Base-by-base conservation (phyloP, 2,113 vertebrate species). In the Heterotis niloticus region DNA sequence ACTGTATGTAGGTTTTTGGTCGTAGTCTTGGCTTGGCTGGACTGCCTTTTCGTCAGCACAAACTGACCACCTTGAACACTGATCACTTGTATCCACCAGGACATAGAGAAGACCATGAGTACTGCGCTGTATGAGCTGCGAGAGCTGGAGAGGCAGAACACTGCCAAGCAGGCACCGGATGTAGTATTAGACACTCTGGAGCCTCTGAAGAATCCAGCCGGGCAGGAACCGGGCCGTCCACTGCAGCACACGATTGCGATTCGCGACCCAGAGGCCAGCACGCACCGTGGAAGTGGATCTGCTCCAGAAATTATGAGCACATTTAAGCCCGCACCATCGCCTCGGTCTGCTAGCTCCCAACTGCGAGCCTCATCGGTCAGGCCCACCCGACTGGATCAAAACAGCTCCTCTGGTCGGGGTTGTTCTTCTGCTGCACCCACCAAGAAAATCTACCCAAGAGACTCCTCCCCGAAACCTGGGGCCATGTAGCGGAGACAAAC, bases 101-200 rank as follows among this genome's bases (percentile, higher is more conserved):
- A 99, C 90, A 99, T 99, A 17, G 96, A 99, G 89, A 98, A 99
- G 89, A 99, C 97, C 29, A 99, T 99, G 97, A 98, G 91, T 83
- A 98, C 97, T 0, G 96, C 98, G 0, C 93, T 99, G 64, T 96
- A 98, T 0, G 98, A 99, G 89, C 90, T 99, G 72, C 93, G 96
- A n/a, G 98, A 99, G 82, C 93, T 99, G 69, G 98, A 99, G 89
- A 89, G 96, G 52, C 96, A 99, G 88, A 99, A 99, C 89, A 95
- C 95, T 0, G 96, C 91, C 79, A 99, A 99, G 87, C 97, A 98
- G 90, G 97, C 98, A 0, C 98, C 97, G 0, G 98, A 98, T 0
- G 96, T 99, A 82, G 98, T 99, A 26, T 88, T 99, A 89, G 98
- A 99, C 92, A 99, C 97, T 0, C 89, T 99, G 87, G 98, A 99